A percentile compares a stretch with the other conserved stretches of the same genome.
phyloP scores from a whole-genome alignment of 2,113 vertebrate species.

The Forbesichthys papilliferus region DNA sequence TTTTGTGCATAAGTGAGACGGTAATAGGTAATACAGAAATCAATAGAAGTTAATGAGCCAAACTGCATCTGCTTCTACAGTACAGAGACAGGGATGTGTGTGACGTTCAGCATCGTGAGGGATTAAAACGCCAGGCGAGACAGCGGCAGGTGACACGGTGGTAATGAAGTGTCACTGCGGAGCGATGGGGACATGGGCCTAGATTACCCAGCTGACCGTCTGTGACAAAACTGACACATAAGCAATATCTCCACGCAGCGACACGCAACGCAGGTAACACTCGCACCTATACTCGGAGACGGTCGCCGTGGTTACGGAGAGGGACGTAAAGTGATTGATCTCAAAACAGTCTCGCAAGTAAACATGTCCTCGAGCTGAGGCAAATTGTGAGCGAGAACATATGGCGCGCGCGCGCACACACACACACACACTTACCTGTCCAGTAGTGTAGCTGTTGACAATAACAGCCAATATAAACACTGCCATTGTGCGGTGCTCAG shows the following conservation, averaged over 20 bases:
- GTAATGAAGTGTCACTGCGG: constrained; percentile 52
- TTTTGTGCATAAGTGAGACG: constrained; percentile 34
- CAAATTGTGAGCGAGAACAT: not conserved
- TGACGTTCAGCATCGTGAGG: constrained; percentile 41
- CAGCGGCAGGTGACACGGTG: constrained; percentile 38
- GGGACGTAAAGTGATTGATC: constrained; percentile 28
- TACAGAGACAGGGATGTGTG: constrained; percentile 29
- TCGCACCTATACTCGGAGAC: constrained; percentile 41
- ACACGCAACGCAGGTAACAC: constrained; percentile 27
- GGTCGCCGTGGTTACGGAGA: constrained; percentile 3
- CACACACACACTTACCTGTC: constrained; percentile 80
- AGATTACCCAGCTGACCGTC: constrained; percentile 46
- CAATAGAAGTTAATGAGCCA: not conserved
- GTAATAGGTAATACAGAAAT: not conserved
- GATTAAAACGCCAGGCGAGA: constrained; percentile 33
- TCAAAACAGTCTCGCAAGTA: not conserved
- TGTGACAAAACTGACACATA: constrained; percentile 53
- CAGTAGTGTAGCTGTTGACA: constrained; percentile 95
- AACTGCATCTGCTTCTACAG: constrained; percentile 14
- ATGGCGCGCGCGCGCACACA: not conserved
- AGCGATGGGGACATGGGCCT: constrained; percentile 27
- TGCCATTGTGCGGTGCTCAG: constrained; percentile 97
- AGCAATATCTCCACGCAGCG: constrained; percentile 43
- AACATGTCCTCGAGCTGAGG: no score
- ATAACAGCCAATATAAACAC: constrained; percentile 98